Evolutionary conservation across 1,140 invertebrate genomes (phyloP).

Genomic region (Phymorhynchus buccinoides): DNA sequence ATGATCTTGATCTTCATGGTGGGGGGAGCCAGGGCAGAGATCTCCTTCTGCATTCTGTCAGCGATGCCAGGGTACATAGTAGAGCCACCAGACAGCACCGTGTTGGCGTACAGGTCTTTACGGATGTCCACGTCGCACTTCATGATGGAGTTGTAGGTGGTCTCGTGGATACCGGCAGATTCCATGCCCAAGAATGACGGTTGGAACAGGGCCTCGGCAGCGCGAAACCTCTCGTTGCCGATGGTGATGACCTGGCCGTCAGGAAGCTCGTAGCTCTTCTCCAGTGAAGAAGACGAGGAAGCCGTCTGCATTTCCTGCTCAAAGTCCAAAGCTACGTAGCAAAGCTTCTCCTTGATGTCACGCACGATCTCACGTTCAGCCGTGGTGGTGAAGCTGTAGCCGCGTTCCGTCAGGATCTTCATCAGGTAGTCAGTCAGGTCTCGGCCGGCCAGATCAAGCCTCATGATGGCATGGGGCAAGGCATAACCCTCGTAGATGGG

Average conservation of each 20-base stretch:
- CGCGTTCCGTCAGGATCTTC: slow-evolving; percentile 70
- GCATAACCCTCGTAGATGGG: slow-evolving; percentile 88
- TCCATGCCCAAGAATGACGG: slow-evolving; percentile 67
- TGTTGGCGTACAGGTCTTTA: too few relatives aligned
- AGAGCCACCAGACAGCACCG: too few relatives aligned
- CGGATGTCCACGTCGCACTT: too few relatives aligned
- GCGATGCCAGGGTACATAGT: too few relatives aligned
- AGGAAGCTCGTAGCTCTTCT: slow-evolving; percentile 50
- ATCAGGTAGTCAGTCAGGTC: slow-evolving; percentile 92
- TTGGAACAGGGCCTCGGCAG: slow-evolving; percentile 82
- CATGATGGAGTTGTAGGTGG: slow-evolving; percentile 91
- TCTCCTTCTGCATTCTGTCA: too few relatives aligned
- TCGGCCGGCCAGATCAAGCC: slow-evolving; percentile 89
- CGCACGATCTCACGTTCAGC: slow-evolving; percentile 65
- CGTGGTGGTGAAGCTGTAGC: slow-evolving; percentile 80
- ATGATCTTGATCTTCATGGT: too few relatives aligned
- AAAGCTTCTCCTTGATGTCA: slow-evolving; percentile 85
- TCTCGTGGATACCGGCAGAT: slow-evolving; percentile 67
- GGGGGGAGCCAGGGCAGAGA: too few relatives aligned
- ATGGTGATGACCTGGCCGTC: slow-evolving; percentile 77
- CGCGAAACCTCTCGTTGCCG: slow-evolving; percentile 81
- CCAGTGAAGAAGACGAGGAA: slow-evolving; percentile 74
- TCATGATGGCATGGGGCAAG: slow-evolving; percentile 88
- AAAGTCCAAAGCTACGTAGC: slow-evolving; percentile 89
- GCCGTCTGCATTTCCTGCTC: slow-evolving; percentile 95